Conservation (phyloP, 2,797 vertebrate species). For the Prunella strophiata region DNA sequence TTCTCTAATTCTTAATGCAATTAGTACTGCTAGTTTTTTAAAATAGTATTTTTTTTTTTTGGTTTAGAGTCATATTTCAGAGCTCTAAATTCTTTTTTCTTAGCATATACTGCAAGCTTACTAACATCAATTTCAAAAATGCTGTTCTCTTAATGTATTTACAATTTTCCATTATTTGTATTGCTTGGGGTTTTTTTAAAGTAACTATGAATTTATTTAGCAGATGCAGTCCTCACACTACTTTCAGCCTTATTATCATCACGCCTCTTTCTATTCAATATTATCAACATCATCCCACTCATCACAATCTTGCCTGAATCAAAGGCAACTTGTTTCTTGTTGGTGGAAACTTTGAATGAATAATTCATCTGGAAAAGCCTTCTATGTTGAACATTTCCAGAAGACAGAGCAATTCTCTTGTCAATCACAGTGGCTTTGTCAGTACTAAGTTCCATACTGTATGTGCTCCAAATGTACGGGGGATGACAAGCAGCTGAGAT, state of each 20-base stretch:
- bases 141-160: neutral
- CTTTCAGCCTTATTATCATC: conserved; percentile 59
- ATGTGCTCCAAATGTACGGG: conserved; percentile 23
- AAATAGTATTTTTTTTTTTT: neutral
- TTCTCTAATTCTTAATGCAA: neutral
- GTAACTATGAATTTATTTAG: conserved; percentile 59
- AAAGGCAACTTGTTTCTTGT: conserved; percentile 62
- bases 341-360: conserved; percentile 70
- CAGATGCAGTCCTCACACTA: neutral
- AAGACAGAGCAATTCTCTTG: conserved; percentile 70
- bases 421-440: conserved; percentile 63
- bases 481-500: conserved; percentile 56
- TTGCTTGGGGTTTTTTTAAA: neutral
- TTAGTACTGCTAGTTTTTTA: neutral
- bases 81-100: neutral
- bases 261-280: conserved; percentile 43
- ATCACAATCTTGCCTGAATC: conserved; percentile 42
- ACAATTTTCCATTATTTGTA: conserved; percentile 3
- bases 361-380: conserved; percentile 73
- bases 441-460: conserved; percentile 40
- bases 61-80: neutral
- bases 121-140: neutral
- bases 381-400: conserved; percentile 68
- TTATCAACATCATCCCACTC: conserved; percentile 40
- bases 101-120: neutral